Conservation (phyloP, 2,113 vertebrate genomes). For the Eulemur macaco region DNA sequence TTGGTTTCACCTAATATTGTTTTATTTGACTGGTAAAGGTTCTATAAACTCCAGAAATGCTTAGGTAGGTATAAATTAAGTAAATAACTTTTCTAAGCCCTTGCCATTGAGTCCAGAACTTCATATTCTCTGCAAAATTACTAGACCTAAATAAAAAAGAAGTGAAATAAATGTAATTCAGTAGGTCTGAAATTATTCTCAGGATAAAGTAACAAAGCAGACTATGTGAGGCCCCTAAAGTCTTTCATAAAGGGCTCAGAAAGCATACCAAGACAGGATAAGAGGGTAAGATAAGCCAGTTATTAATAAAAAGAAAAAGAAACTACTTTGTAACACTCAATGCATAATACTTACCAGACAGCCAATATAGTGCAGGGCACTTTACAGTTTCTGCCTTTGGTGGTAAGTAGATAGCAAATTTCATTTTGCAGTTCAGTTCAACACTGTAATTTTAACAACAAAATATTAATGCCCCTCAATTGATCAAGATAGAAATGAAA, state of each 20-base stretch:
- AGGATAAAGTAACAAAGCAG: background rate
- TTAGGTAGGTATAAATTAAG: background rate
- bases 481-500: background rate
- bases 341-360: conserved; percentile 89
- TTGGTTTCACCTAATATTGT: background rate
- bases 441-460: conserved; percentile 81
- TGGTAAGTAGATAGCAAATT: conserved; percentile 94
- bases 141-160: background rate
- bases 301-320: background rate
- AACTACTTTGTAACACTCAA: conserved; percentile 27
- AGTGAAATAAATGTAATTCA: background rate
- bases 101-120: background rate
- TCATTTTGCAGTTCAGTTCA: conserved; percentile 97
- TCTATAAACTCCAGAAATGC: conserved; percentile 5
- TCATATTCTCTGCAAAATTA: conserved; percentile 14
- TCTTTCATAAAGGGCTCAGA: conserved; percentile 1
- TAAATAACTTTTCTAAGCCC: background rate
- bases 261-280: background rate
- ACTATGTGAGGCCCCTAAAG: background rate
- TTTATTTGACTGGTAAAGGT: background rate
- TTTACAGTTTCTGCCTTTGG: conserved; percentile 92
- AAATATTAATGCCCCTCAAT: background rate
- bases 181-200: background rate
- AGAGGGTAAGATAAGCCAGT: background rate
- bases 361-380: conserved; percentile 96